Conservation (phyloP, 2,888 invertebrate genomes). For the Vesta saturnalis region DNA sequence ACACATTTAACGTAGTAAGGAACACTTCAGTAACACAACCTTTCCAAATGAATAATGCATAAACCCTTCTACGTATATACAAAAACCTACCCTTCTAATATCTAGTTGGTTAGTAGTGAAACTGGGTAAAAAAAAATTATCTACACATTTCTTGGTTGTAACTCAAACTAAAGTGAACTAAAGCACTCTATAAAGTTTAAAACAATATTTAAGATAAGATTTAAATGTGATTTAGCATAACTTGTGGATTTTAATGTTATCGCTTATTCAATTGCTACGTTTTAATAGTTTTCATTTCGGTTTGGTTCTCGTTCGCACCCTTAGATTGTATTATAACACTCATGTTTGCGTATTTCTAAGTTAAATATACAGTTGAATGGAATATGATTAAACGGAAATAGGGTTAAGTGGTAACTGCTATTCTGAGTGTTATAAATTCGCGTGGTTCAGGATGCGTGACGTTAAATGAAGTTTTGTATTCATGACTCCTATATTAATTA, state of each 20-base stretch:
- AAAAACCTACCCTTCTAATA: no score
- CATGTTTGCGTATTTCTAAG: conserved; percentile 10
- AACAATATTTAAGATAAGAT: background rate
- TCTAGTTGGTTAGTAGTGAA: no score
- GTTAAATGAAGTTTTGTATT: conserved; percentile 23
- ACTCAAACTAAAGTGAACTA: no score
- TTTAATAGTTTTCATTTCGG: background rate
- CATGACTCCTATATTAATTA: conserved; percentile 17
- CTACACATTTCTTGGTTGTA: no score
- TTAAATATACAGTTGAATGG: conserved; percentile 12
- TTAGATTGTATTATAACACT: conserved; percentile 16
- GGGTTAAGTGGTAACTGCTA: conserved; percentile 3
- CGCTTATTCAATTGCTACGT: background rate
- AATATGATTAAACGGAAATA: conserved; percentile 4
- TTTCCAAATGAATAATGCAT: no score
- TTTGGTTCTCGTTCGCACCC: background rate
- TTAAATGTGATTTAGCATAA: background rate
- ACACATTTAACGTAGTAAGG: no score
- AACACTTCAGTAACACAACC: no score
- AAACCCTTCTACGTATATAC: no score
- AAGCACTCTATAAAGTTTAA: no score
- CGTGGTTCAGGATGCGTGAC: conserved; percentile 18
- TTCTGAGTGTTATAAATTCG: conserved; percentile 10
- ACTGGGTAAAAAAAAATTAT: no score
- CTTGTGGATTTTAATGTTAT: background rate